Conservation (phyloP, 2,888 invertebrate species). For the Phorcus lineatus region DNA sequence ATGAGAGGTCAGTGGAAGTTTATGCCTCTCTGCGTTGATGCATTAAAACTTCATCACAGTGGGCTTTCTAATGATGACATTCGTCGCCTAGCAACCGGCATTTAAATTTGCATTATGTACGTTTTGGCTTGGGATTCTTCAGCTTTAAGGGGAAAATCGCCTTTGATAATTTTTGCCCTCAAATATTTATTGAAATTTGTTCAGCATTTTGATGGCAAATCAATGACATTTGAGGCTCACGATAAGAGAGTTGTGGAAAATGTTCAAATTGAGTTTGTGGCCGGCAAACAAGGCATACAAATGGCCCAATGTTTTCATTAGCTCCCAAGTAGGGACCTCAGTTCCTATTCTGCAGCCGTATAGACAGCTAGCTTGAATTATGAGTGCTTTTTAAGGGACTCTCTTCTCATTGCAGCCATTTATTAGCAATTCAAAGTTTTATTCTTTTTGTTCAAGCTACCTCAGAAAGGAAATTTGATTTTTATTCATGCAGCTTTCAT, state of each 20-base stretch:
- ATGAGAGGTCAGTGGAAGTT: slow-evolving; percentile 27
- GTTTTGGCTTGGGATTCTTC: slow-evolving; percentile 4
- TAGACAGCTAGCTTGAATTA: slow-evolving; percentile 12
- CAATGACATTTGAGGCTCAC: slow-evolving; percentile 1
- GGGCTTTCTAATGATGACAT: slow-evolving; percentile 7
- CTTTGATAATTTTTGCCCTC: slow-evolving; percentile 27
- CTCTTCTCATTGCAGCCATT: background rate
- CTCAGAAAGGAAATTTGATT: slow-evolving; percentile 11
- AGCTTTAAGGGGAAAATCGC: slow-evolving; percentile 26
- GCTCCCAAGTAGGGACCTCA: slow-evolving; percentile 9
- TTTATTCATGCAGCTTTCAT: slow-evolving; percentile 4
- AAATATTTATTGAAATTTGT: slow-evolving; percentile 38
- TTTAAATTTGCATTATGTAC: slow-evolving; percentile 32
- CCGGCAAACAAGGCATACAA: slow-evolving; percentile 22
- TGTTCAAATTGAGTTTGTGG: slow-evolving; percentile 26
- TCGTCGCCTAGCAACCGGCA: slow-evolving; percentile 26
- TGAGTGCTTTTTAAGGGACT: slow-evolving; percentile 13
- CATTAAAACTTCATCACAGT: slow-evolving; percentile 28
- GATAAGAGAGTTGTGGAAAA: slow-evolving; percentile 24
- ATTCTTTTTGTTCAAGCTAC: slow-evolving; percentile 8
- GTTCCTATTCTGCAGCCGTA: slow-evolving; percentile 8
- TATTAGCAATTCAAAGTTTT: slow-evolving; percentile 15
- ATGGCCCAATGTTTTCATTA: slow-evolving; percentile 24
- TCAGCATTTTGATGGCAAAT: slow-evolving; percentile 27
- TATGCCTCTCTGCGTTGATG: slow-evolving; percentile 27